Evolutionary conservation across 2,888 invertebrate species (phyloP).

Genomic region (Isotomurus palustris): DNA sequence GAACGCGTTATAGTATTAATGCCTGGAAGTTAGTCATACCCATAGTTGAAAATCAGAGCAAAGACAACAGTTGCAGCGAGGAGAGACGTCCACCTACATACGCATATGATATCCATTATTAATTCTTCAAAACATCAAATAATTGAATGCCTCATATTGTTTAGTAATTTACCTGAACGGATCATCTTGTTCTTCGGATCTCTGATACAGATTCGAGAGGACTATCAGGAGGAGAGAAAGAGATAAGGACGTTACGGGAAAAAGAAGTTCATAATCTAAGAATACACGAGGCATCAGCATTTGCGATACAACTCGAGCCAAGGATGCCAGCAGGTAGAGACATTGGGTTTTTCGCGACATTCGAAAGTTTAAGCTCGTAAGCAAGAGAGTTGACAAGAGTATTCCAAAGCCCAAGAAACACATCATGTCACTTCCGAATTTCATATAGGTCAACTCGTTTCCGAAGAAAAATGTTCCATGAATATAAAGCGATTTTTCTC

Average conservation of each 20-base stretch:
- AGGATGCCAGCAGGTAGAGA: background rate
- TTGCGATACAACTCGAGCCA: no score
- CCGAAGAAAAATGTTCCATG: background rate
- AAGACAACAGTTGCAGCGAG: background rate
- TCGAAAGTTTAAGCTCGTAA: background rate
- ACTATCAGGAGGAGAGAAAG: no score
- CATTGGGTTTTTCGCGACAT: background rate
- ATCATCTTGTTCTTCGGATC: no score
- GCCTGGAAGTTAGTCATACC: background rate
- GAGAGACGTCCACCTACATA: background rate
- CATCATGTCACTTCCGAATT: background rate
- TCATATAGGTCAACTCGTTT: background rate
- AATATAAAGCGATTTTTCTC: no score
- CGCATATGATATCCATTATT: no score
- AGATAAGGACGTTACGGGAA: no score
- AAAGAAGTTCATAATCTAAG: no score
- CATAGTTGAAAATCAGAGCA: background rate
- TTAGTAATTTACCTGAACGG: no score
- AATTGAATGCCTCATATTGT: no score
- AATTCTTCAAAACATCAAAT: no score
- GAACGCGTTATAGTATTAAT: background rate
- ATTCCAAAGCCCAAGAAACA: background rate
- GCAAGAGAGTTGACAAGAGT: background rate
- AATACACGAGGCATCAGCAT: no score
- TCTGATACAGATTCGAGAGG: no score